These are phyloP conservation scores for Lasioglossum leucozonium DNA, from an alignment of 2,888 invertebrate genomes.

Conservation along the genomic window DNA sequence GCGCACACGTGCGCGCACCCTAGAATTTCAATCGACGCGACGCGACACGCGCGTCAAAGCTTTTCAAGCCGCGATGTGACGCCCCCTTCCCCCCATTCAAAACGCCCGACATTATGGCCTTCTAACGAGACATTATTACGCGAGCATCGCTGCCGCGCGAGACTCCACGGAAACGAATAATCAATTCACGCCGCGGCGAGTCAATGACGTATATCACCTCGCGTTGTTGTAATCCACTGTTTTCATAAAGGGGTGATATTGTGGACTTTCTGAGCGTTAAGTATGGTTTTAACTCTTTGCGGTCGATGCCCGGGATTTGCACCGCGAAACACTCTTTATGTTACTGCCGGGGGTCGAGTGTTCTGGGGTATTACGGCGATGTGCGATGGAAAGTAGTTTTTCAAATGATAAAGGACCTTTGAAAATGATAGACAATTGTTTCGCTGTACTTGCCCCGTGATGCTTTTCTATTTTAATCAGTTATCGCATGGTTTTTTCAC, in stretches of 20 bases:
- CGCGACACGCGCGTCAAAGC: conserved; percentile 41
- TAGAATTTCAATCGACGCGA: conserved; percentile 8
- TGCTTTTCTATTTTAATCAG: too few species aligned
- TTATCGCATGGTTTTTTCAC: too few species aligned
- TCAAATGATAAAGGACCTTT: not conserved
- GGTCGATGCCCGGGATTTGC: conserved; percentile 2
- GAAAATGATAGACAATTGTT: not conserved
- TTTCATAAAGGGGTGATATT: not conserved
- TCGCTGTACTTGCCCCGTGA: too few species aligned
- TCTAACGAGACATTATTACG: conserved; percentile 37
- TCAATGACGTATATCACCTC: conserved; percentile 7
- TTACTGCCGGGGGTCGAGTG: not conserved
- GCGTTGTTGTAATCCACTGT: not conserved
- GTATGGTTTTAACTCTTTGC: not conserved
- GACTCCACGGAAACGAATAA: conserved; percentile 8
- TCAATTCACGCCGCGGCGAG: not conserved
- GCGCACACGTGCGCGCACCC: too few species aligned
- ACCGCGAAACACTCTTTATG: not conserved
- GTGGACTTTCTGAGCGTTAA: not conserved
- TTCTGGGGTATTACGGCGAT: not conserved
- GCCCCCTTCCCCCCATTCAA: conserved; percentile 44
- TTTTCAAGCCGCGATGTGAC: conserved; percentile 10
- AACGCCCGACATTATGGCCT: conserved; percentile 38
- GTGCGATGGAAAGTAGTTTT: not conserved
- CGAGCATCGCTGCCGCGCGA: not conserved